These are phyloP conservation scores for Pteropus rufus DNA, from an alignment of 2,797 vertebrate genomes.

Conservation along the genomic window DNA sequence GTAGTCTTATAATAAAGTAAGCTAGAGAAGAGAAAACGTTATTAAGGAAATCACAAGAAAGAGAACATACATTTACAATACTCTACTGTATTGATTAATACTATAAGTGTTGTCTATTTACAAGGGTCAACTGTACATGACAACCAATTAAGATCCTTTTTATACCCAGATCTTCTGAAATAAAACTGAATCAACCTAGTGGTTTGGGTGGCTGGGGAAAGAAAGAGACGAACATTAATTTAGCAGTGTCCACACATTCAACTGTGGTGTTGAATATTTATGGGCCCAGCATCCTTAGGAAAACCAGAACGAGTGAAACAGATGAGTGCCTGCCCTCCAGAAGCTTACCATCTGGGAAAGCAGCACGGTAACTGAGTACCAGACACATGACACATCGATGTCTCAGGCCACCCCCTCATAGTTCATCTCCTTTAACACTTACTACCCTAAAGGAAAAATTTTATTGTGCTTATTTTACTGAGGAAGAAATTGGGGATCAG, in stretches of 20 bases:
- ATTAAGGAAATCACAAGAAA: neutral
- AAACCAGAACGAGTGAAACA: neutral
- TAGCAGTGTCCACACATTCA: neutral
- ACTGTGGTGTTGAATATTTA: neutral
- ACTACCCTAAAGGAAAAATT: neutral
- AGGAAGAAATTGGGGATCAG: neutral
- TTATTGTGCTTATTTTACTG: neutral
- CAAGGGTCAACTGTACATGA: neutral
- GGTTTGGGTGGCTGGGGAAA: neutral
- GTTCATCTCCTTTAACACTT: neutral
- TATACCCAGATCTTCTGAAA: neutral
- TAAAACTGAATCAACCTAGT: neutral
- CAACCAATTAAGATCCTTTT: neutral
- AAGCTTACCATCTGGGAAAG: neutral
- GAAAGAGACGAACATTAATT: neutral
- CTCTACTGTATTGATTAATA: neutral
- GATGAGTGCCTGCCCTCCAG: neutral
- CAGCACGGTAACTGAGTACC: accelerated
- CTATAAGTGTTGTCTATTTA: neutral
- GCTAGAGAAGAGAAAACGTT: neutral
- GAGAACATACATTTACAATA: neutral
- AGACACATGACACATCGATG: neutral
- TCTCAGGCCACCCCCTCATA: neutral
- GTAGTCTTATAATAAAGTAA: neutral
- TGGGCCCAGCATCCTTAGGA: neutral